Evolutionary conservation across 1,140 invertebrate genomes (phyloP).

Genomic region (Temnothorax longispinosus): DNA sequence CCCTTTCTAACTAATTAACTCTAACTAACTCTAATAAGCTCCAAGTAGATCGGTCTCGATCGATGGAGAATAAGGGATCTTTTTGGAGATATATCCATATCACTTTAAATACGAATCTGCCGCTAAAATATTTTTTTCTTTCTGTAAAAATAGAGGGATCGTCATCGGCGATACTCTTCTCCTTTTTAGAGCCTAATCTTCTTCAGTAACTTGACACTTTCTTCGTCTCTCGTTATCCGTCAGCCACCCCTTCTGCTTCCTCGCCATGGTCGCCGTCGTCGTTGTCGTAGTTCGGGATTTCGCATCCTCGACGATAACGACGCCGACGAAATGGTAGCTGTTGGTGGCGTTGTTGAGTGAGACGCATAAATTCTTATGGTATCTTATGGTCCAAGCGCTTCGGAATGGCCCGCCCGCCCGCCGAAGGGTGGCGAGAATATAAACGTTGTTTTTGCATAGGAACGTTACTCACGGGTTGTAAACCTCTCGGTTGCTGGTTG

Average conservation of each 20-base stretch:
- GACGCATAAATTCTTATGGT: conserved; percentile 72
- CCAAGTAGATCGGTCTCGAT: neutral
- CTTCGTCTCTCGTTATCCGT: conserved; percentile 33
- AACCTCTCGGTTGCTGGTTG: conserved; percentile 1
- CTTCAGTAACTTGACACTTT: conserved; percentile 12
- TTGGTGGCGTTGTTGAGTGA: conserved; percentile 53
- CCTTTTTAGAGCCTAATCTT: neutral
- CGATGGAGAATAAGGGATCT: neutral
- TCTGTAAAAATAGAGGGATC: neutral
- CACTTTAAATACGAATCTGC: neutral
- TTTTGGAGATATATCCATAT: neutral
- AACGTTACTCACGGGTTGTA: conserved; percentile 61
- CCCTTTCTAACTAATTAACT: conserved; percentile 24
- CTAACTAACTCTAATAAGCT: neutral
- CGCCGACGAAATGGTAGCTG: conserved; percentile 55
- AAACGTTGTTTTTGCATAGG: conserved; percentile 68
- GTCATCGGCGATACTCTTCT: neutral
- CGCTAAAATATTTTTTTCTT: neutral
- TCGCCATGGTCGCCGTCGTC: neutral
- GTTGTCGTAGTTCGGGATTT: conserved; percentile 49
- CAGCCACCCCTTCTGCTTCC: conserved; percentile 8
- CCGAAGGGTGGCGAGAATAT: conserved; percentile 62
- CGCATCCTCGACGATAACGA: conserved; percentile 53
- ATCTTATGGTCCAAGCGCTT: conserved; percentile 56
- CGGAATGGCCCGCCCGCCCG: conserved; percentile 36